Percentiles rank a stretch among this genome's conserved stretches.
phyloP scores from a whole-genome alignment of 2,113 vertebrate genomes.

The Zosterops lateralis region DNA sequence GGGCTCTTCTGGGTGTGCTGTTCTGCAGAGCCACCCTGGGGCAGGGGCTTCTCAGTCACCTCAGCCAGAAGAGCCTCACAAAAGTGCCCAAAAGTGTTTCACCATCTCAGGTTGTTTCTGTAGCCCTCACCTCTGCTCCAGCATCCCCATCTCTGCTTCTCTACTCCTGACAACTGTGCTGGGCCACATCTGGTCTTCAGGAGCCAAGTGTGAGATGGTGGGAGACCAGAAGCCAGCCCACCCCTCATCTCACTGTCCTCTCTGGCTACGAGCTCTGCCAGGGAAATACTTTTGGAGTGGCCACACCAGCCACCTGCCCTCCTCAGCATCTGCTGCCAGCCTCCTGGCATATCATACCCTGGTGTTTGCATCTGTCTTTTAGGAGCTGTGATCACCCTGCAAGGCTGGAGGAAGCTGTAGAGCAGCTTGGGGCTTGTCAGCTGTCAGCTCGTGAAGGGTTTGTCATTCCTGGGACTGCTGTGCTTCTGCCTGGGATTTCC shows the following conservation, averaged over 20 bases:
- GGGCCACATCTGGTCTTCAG: background rate
- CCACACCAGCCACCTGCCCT: background rate
- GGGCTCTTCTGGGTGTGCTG: background rate
- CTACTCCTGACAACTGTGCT: background rate
- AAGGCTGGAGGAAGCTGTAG: background rate
- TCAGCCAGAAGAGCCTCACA: background rate
- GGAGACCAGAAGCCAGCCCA: background rate
- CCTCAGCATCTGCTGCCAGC: background rate
- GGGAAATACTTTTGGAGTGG: background rate
- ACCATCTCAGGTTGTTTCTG: background rate
- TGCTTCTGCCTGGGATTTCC: background rate
- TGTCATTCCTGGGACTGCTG: background rate
- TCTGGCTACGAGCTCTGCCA: fast-evolving
- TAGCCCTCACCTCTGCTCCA: background rate
- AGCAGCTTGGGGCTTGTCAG: background rate
- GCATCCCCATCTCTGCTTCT: background rate
- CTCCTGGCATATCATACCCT: background rate
- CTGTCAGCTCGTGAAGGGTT: background rate
- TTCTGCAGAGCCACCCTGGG: background rate
- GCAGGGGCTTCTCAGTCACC: background rate
- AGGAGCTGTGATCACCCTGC: background rate
- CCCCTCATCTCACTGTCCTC: background rate
- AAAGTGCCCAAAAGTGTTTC: background rate
- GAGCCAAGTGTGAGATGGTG: background rate
- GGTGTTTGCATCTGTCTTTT: background rate